Evolutionary conservation across 2,113 vertebrate species (phyloP).

Genomic region (Athene noctua): DNA sequence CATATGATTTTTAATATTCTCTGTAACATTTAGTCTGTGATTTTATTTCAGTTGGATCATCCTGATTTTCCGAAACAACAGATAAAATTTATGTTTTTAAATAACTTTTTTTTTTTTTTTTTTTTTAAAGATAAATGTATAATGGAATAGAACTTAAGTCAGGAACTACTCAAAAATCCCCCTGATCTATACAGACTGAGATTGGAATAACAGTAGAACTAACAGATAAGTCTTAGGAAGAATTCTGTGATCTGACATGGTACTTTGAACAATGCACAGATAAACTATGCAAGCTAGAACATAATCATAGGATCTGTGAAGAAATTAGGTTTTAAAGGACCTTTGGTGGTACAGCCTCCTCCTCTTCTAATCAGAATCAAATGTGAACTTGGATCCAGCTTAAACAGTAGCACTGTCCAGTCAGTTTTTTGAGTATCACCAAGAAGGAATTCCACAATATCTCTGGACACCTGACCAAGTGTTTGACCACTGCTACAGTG

Average conservation of each 20-base stretch:
- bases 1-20: slow-evolving; percentile 32
- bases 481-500: neutral
- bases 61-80: neutral
- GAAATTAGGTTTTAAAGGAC: neutral
- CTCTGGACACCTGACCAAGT: neutral
- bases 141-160: neutral
- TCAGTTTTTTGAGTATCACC: neutral
- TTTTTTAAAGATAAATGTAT: neutral
- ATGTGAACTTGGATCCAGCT: neutral
- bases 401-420: neutral
- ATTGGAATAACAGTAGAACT: slow-evolving; percentile 21
- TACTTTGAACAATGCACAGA: neutral
- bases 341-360: neutral
- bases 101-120: neutral
- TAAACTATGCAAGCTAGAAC: neutral
- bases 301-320: neutral
- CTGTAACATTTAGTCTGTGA: slow-evolving; percentile 13
- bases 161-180: neutral
- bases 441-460: neutral
- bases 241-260: neutral
- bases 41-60: slow-evolving; percentile 1
- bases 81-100: neutral
- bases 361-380: neutral
- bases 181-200: neutral
- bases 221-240: neutral